Base-by-base conservation (phyloP, 2,797 vertebrate genomes). In the Remorina albescens region DNA sequence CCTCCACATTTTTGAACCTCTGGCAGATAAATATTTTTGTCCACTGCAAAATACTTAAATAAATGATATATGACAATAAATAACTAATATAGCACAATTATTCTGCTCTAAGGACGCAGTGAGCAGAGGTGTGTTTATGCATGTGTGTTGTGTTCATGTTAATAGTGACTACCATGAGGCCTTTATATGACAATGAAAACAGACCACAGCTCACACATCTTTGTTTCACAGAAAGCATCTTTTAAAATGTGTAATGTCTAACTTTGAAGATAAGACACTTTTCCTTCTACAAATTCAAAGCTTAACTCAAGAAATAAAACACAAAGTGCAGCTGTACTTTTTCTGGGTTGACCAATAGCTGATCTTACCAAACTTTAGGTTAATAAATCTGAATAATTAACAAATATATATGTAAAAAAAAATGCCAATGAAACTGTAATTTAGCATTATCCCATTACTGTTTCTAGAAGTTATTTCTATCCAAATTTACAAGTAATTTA, bases 31-130 rank as follows among this genome's bases (percentile, higher is more conserved):
- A 69, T 28, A 46, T 59, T 66, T n/a, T 39, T 74, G 59, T 77
- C 74, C 80, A 54, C 70, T 54, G 63, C 58, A 72, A 79, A 80
- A 84, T 56, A 78, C 74, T 85, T 84, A 90, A 89, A 91, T 87
- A 89, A 91, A 81, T 73, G 57, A 74, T 65, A 80, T 83, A 69
- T 85, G 73, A 90, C 80, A 87, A 91, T 90, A 91, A 91, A 91
- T 92, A 89, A 86, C 80, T 61, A 84, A 71, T 62, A 83, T 46
- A 86, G 57, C 73, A 86, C 72, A 71, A 44, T 21, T 44, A 39
- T 23, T 44, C 80, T 75, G 76, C 70, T 79, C 67, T 74, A 67
- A 76, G 59, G 82, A 81, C 66, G 76, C 54, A 64, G 28, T 42
- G 46, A 66, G 73, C 76, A 81, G 69, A 78, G 60, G 65, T 69